A percentile compares a stretch with the other conserved stretches of the same genome.
Conservation (phyloP, 2,113 vertebrate species). For the Myotis yumanensis region DNA sequence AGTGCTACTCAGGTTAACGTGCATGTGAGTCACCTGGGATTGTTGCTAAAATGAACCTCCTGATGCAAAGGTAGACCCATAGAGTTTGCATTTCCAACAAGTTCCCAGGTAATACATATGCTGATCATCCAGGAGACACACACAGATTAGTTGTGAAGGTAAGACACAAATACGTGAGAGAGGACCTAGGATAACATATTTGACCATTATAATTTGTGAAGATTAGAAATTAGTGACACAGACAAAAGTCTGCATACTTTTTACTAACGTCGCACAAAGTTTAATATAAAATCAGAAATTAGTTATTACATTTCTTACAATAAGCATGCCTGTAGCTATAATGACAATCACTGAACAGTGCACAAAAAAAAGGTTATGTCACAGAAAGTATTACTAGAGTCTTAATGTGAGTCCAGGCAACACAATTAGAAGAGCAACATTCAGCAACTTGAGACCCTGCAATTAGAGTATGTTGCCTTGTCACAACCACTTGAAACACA, state of each 20-base stretch:
- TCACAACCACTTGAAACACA: neutral
- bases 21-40: neutral
- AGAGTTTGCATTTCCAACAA: neutral
- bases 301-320: slow-evolving; percentile 24
- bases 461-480: neutral
- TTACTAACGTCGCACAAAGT: neutral
- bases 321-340: neutral
- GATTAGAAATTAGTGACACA: neutral
- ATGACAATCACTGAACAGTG: neutral
- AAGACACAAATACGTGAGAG: neutral
- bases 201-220: neutral
- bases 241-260: neutral
- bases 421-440: neutral
- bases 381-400: slow-evolving; percentile 1
- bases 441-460: neutral
- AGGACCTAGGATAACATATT: neutral
- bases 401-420: neutral
- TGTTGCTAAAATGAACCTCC: neutral
- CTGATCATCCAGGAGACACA: neutral
- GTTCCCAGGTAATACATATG: neutral
- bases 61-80: neutral
- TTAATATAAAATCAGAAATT: slow-evolving; percentile 53
- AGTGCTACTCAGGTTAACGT: neutral
- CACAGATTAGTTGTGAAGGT: neutral
- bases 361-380: slow-evolving; percentile 11